Evolutionary conservation across 1,140 invertebrate genomes (phyloP).

Genomic region (Pissodes strobi): DNA sequence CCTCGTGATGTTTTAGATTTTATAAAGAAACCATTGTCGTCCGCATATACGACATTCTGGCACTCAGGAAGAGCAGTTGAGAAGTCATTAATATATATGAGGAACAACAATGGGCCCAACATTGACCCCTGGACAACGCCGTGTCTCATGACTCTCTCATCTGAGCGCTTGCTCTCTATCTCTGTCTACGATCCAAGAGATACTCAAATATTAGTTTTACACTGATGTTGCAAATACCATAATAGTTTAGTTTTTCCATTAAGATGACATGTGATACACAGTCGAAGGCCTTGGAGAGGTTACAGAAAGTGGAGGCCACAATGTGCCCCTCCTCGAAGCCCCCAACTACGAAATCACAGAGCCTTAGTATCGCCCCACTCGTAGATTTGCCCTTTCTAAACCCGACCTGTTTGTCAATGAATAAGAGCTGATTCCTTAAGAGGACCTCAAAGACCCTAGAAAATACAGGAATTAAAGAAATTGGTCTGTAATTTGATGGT

Average conservation of each 20-base stretch:
- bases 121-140: background rate
- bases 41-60: background rate
- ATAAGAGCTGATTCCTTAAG: background rate
- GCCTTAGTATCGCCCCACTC: too few species aligned
- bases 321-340: background rate
- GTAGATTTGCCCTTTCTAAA: background rate
- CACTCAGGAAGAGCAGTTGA: background rate
- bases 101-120: background rate
- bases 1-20: background rate
- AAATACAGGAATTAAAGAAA: background rate
- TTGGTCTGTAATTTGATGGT: too few species aligned
- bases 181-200: background rate
- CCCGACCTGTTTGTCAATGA: background rate
- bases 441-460: background rate
- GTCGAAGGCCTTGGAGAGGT: too few species aligned
- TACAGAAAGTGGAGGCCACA: background rate
- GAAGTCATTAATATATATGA: background rate
- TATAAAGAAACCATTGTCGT: background rate
- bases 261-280: too few species aligned
- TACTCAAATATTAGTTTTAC: background rate
- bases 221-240: background rate
- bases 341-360: background rate
- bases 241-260: background rate
- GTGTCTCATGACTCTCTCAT: background rate
- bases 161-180: background rate